Conservation (phyloP, 2,888 invertebrate genomes). For the Drosophila rellima region DNA sequence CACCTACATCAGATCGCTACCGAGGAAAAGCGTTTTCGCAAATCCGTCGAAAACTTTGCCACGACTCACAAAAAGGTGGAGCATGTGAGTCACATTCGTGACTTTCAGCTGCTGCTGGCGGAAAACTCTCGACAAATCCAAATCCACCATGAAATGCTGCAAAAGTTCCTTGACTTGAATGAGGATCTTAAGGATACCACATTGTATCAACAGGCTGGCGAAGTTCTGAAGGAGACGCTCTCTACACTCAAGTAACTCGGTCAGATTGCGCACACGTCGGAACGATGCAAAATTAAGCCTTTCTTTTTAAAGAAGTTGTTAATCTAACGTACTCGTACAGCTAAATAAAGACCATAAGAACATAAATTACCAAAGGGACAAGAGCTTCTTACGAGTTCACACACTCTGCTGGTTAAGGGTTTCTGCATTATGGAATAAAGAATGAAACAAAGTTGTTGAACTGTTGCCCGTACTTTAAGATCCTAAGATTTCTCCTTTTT, state of each 20-base stretch:
- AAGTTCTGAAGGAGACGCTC: conserved; percentile 12
- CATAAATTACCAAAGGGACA: conserved; percentile 11
- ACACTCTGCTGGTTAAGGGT: not conserved
- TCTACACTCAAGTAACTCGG: not conserved
- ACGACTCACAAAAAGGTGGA: conserved; percentile 23
- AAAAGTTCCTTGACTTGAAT: conserved; percentile 32
- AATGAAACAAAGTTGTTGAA: not conserved
- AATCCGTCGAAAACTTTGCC: not conserved
- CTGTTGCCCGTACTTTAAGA: not conserved
- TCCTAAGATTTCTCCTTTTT: not conserved
- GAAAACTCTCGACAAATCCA: conserved; percentile 26
- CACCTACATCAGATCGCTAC: conserved; percentile 18
- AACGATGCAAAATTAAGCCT: conserved; percentile 20
- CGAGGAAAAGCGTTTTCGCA: conserved; percentile 33
- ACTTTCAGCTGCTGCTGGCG: conserved; percentile 16
- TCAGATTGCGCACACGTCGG: not conserved
- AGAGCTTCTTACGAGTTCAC: not conserved
- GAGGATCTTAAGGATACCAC: conserved; percentile 23
- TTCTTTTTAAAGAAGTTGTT: conserved; percentile 20
- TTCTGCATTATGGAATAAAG: not conserved
- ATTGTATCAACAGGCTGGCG: conserved; percentile 18
- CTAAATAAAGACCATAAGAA: conserved; percentile 19
- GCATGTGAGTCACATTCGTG: conserved; percentile 28
- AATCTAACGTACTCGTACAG: conserved; percentile 5
- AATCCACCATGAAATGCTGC: conserved; percentile 12